phyloP scores from a whole-genome alignment of 2,888 invertebrate species.

The Prosopocoilus inquinatus region DNA sequence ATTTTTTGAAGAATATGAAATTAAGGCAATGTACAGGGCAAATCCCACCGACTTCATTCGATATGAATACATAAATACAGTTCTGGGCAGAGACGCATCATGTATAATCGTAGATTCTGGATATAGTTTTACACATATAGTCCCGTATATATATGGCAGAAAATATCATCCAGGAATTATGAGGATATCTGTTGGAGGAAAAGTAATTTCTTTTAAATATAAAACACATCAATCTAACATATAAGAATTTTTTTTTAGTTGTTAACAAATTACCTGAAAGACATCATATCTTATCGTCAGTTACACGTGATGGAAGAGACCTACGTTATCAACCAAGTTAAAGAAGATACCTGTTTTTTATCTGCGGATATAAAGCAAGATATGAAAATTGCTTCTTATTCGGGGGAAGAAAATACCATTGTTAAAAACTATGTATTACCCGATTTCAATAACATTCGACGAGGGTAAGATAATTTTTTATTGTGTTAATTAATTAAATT shows the following conservation, averaged over 20 bases:
- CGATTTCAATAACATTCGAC: constrained; percentile 85
- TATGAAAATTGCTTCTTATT: constrained; percentile 65
- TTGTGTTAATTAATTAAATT: not conserved
- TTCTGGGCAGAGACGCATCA: constrained; percentile 30
- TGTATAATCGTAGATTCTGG: constrained; percentile 86
- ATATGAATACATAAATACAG: constrained; percentile 10
- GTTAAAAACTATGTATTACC: constrained; percentile 92
- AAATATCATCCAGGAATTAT: constrained; percentile 65
- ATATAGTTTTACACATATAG: constrained; percentile 92
- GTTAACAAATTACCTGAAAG: constrained; percentile 96
- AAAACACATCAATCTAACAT: not conserved
- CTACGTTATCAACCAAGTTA: constrained; percentile 96
- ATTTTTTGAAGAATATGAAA: constrained; percentile 96
- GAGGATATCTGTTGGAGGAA: constrained; percentile 94
- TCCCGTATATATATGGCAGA: constrained; percentile 78
- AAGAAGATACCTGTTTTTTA: constrained; percentile 96
- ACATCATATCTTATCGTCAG: constrained; percentile 93
- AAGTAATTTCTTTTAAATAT: constrained; percentile 54
- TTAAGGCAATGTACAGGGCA: constrained; percentile 74
- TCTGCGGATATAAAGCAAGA: constrained; percentile 80
- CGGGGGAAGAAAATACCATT: constrained; percentile 66
- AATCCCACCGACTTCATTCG: constrained; percentile 73
- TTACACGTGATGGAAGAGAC: constrained; percentile 99
- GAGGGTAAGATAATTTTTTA: constrained; percentile 63
- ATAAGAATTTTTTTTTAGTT: constrained; percentile 28